These are phyloP conservation scores for Drosophila birchii DNA, from an alignment of 2,888 invertebrate genomes.

Conservation along the genomic window DNA sequence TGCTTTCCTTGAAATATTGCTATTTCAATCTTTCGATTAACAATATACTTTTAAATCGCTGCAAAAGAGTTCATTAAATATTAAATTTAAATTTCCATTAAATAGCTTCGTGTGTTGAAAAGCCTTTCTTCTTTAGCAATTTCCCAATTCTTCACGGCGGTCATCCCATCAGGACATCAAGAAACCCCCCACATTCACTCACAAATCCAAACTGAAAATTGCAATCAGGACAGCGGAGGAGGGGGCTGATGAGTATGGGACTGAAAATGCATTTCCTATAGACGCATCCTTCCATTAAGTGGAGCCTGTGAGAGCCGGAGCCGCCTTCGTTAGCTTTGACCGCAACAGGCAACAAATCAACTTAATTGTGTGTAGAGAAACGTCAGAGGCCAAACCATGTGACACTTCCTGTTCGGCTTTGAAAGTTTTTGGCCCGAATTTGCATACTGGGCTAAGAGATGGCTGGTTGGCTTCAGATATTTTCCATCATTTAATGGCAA, in stretches of 20 bases:
- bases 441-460: slow-evolving; percentile 32
- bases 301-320: slow-evolving; percentile 22
- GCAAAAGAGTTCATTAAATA: neutral
- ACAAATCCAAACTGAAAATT: neutral
- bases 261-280: slow-evolving; percentile 40
- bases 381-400: slow-evolving; percentile 57
- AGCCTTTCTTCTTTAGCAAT: neutral
- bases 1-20: too few species aligned
- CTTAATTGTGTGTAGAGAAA: slow-evolving; percentile 61
- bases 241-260: neutral
- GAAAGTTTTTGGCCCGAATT: slow-evolving; percentile 51
- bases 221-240: neutral
- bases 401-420: slow-evolving; percentile 59
- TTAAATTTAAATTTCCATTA: neutral
- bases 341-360: slow-evolving; percentile 69
- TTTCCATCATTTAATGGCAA: slow-evolving; percentile 43
- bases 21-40: too few species aligned
- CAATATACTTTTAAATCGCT: too few species aligned
- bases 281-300: slow-evolving; percentile 45
- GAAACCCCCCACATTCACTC: neutral
- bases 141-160: slow-evolving; percentile 1
- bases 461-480: slow-evolving; percentile 11
- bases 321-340: slow-evolving; percentile 65
- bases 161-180: slow-evolving; percentile 15
- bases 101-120: too few species aligned